Conservation (phyloP, 2,113 vertebrate genomes). For the Myotis brandtii region DNA sequence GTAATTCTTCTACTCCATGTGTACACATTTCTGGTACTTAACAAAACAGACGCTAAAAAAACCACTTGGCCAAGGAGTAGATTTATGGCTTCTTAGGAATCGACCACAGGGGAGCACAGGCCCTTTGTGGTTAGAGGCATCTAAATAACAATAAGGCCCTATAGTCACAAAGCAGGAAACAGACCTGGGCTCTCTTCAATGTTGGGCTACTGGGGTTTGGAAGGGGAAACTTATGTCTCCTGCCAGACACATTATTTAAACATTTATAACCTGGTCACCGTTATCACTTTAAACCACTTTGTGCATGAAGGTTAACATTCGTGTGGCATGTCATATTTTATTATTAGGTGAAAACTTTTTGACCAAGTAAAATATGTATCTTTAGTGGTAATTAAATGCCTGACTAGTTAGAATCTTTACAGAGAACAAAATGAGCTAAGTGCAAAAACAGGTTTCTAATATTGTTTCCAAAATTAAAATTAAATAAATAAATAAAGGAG, state of each 20-base stretch:
- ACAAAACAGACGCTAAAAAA: conserved; percentile 23
- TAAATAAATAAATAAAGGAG: conserved; percentile 2
- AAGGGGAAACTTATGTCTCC: conserved; percentile 62
- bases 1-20: not conserved
- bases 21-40: conserved; percentile 24
- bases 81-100: conserved; percentile 66
- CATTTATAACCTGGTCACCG: conserved; percentile 63
- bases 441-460: conserved; percentile 63
- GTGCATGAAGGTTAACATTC: conserved; percentile 53
- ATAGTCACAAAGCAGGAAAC: conserved; percentile 64
- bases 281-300: conserved; percentile 70
- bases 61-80: not conserved
- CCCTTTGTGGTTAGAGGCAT: conserved; percentile 62
- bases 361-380: conserved; percentile 67
- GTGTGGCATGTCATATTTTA: conserved; percentile 71
- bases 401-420: conserved; percentile 68
- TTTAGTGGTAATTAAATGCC: conserved; percentile 72
- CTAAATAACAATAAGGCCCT: conserved; percentile 47
- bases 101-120: not conserved
- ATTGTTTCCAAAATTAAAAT: conserved; percentile 49
- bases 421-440: conserved; percentile 75
- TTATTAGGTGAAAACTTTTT: conserved; percentile 59
- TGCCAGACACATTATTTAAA: conserved; percentile 54
- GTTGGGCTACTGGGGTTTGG: conserved; percentile 65
- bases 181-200: conserved; percentile 54